phyloP scores from a whole-genome alignment of 2,113 vertebrate genomes.

The Craseonycteris thonglongyai region DNA sequence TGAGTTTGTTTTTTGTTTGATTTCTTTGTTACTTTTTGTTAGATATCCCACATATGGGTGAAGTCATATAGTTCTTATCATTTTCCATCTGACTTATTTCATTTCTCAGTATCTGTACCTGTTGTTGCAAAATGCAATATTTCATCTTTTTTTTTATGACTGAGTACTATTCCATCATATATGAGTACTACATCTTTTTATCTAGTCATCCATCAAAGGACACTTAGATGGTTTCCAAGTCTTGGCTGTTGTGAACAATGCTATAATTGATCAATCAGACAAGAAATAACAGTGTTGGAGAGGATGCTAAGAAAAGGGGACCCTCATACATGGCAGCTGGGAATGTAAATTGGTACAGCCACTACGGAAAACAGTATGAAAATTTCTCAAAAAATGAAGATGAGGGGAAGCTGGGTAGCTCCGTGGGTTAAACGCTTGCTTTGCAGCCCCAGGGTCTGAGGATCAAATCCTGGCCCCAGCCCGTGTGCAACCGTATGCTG shows the following conservation, averaged over 20 bases:
- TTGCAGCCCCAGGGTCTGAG: too few species aligned
- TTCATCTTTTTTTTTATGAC: not conserved
- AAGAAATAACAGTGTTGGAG: not conserved
- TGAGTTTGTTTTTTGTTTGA: not conserved
- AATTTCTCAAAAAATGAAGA: not conserved
- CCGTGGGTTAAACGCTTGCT: too few species aligned
- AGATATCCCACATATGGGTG: not conserved
- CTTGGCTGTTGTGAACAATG: not conserved
- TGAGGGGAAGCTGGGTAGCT: too few species aligned
- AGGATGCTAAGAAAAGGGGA: not conserved
- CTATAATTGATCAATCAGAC: not conserved
- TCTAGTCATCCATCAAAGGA: not conserved
- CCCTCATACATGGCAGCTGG: too few species aligned
- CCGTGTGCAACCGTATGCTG: too few species aligned
- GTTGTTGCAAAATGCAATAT: not conserved
- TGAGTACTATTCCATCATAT: not conserved
- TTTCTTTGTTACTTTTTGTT: not conserved
- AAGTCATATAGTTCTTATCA: not conserved
- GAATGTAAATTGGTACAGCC: not conserved
- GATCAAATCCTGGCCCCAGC: too few species aligned
- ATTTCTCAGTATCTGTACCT: too few species aligned
- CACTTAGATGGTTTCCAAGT: not conserved
- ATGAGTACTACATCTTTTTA: not conserved
- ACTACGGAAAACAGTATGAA: not conserved
- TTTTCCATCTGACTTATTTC: not conserved